Evolutionary conservation across 2,888 invertebrate species (phyloP), one percentile per base, ranked within the genome.

Genomic region (Eudemis profundana): DNA sequence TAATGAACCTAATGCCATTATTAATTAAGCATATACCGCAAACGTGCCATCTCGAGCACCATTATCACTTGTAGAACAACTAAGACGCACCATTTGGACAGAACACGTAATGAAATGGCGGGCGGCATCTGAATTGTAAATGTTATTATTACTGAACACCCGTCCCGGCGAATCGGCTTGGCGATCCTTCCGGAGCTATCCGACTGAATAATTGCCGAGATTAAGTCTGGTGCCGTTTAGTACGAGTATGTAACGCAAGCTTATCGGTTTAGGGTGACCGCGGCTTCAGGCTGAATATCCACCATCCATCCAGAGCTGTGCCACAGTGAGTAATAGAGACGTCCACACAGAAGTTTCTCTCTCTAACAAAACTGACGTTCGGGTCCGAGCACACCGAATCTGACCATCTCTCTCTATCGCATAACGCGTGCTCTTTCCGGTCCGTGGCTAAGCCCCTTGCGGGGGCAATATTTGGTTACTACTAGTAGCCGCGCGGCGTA

Each of bases 181-280:
- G 56, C 27, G 12, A 54, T 42, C 56, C 42, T 44, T 56, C 42
- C 42, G 15, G 27, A 40, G 17, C 42, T 23, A 40, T 40, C 56
- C 56, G 17, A 56, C 56, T 56, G 56, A 56, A 56, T 56, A 42
- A 56, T 56, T 44, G 56, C 56, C 29, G 14, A 27, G 56, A 56
- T 56, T 56, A 56, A 15, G 17, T 21, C 12, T 49, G 36, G 27
- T 36, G 36, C 17, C 23, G 14, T 40, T 54, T 38, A 42, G 50
- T 23, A 72, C 19, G 44, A 21, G 44, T 23, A 56, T 12, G 4
- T 23, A 12, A n/a, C n/a, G n/a, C 12, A 27, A 56, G 56, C 29
- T 56, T 56, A 44, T 5, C 8, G 33, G 33, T 33, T 33, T 8
- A 8, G 8, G 7, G 33, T 33, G 8, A 23, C 10, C 33, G 5